Conservation (phyloP, 2,797 vertebrate species). For the Phataginus tetradactyla region DNA sequence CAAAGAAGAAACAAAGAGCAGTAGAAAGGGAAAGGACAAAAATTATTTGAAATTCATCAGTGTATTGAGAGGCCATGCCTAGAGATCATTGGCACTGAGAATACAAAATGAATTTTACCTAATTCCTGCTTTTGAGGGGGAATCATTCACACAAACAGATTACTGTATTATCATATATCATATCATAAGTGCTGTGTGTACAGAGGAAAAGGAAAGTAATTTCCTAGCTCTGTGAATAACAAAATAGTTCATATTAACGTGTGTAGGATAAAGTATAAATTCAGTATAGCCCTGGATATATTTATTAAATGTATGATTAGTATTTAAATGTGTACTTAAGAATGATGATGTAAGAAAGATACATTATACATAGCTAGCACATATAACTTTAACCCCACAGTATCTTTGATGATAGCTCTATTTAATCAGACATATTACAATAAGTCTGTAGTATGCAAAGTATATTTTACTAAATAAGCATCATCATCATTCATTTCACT, state of each 20-base stretch:
- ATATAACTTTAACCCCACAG: neutral
- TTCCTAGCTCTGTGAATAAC: neutral
- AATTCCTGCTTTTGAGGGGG: neutral
- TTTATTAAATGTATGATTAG: neutral
- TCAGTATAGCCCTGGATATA: neutral
- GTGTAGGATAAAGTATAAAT: neutral
- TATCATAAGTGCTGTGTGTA: neutral
- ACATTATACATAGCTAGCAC: neutral
- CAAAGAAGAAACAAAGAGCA: neutral
- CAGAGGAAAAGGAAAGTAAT: slow-evolving; percentile 4
- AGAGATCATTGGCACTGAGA: neutral
- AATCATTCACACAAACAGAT: neutral
- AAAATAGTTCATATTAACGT: neutral
- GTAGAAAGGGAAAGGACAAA: slow-evolving; percentile 10
- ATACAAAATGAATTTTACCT: neutral
- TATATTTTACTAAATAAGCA: neutral
- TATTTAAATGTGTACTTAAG: slow-evolving; percentile 24
- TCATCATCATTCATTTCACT: neutral
- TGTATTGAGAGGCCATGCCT: neutral
- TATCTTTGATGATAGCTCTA: neutral
- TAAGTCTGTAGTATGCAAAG: neutral
- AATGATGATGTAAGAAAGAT: neutral
- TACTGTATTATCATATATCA: neutral
- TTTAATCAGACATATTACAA: neutral
- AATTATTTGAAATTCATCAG: neutral